Evolutionary conservation across 2,888 invertebrate species (phyloP), one percentile per base, ranked within the genome.

Genomic region (Hydriomena furcata): DNA sequence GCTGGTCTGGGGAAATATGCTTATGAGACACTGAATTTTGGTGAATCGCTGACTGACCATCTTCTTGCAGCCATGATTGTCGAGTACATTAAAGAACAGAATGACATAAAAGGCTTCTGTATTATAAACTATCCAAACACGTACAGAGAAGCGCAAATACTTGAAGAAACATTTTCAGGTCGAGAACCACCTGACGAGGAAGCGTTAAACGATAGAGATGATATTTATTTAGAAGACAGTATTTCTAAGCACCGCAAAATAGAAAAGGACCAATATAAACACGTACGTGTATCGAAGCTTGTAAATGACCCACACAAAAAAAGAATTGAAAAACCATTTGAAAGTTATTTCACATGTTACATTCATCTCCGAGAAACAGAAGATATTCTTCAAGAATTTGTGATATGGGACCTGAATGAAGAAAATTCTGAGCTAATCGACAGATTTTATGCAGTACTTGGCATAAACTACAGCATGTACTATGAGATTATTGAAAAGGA

Each of bases 101-200:
- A 67, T 1, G 72, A 88, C 31, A 83, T 91, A 27, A 67, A 86
- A 10, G 93, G 93, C 3, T 94, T 93, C 89, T 92, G 91, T n/a
- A 79, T 94, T 35, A 75, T 94, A 30, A 93, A 94, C 70, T 94
- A 92, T 66, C 94, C 94, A 0, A 87, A 86, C 50, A 88, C 82
- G 4, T 91, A 92, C 47, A 77, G 88, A 20, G 92, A 94, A 74
- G 92, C 93, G 28, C 84, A 87, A 60, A 80, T 91, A 31, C 71
- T 94, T 23, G 94, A 94, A 75, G 91, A 91, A 74, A 84, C 84
- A 1, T 82, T 94, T 65, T 90, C 92, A 6, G 93, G 93, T 0
- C 69, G 67, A 32, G 73, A 76, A 31, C 83, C 93, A 11, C 91
- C 92, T 5, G 72, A 83, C 46, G 81, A 82, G 57, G 64, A 55